phyloP scores from a whole-genome alignment of 2,797 vertebrate species.

The Zenarchopterus dispar region DNA sequence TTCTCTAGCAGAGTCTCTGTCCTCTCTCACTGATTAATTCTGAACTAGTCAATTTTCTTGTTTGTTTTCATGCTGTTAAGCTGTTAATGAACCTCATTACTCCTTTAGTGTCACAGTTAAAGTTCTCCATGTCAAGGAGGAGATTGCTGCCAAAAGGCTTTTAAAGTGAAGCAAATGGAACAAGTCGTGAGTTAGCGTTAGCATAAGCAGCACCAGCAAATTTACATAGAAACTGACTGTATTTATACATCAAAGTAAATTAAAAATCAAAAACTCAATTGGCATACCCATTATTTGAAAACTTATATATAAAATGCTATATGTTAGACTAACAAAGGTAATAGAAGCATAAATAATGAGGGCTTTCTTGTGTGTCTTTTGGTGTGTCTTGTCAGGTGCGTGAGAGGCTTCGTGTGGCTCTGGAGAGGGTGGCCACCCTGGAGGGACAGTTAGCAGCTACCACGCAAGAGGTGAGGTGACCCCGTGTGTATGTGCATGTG shows the following conservation, averaged over 20 bases:
- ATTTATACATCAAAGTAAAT: conserved; percentile 4
- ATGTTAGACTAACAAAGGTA: neutral
- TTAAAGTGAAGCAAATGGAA: conserved; percentile 22
- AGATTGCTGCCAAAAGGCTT: conserved; percentile 6
- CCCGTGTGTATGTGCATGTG: neutral
- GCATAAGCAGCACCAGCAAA: neutral
- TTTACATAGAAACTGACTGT: conserved; percentile 1
- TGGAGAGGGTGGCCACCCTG: conserved; percentile 91
- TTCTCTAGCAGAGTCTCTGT: conserved; percentile 13
- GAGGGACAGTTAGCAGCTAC: conserved; percentile 90
- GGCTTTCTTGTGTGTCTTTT: conserved; percentile 4
- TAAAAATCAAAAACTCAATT: neutral
- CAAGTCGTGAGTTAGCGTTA: conserved; percentile 1
- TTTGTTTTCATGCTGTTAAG: conserved; percentile 16
- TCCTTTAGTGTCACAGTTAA: conserved; percentile 30
- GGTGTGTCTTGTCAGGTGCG: conserved; percentile 84
- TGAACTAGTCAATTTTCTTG: neutral
- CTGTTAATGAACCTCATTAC: conserved; percentile 21
- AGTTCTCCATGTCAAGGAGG: conserved; percentile 2
- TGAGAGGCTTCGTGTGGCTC: conserved; percentile 90
- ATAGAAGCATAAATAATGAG: neutral
- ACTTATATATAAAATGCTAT: neutral
- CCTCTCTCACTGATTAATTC: conserved; percentile 12
- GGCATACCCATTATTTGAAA: neutral
- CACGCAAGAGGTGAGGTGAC: conserved; percentile 88